Evolutionary conservation across 2,888 invertebrate genomes (phyloP), one percentile per base, ranked within the genome.

Genomic region (Tanytarsus gracilentus): DNA sequence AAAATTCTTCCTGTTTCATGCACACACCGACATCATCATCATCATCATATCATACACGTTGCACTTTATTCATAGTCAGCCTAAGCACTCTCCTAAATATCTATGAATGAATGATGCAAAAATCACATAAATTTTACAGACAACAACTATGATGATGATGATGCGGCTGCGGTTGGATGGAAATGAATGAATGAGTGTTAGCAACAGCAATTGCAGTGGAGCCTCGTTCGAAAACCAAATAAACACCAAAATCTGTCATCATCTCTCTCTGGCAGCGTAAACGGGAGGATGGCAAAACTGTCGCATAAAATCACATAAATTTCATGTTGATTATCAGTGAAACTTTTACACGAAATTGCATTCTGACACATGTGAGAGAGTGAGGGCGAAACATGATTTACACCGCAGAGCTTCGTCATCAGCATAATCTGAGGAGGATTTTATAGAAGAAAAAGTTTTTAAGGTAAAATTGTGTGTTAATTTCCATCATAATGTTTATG

Each of bases 71-170:
- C 49, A 14, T 11, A 26, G 49, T 25, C 11, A 11, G 49, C 9
- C 25, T n/a, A 9, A 49, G 25, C 26, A 14, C 25, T 49, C 14
- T 16, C 14, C n/a, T 2, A 25, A 8, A 14, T 23, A 33, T 16
- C 39, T 11, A 52, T 52, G 52, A 33, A 55, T 55, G 55, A 55
- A 55, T 55, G 55, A 55, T 39, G 40, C 55, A 55, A 55, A 39
- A 55, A 49, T 39, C 55, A 55, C 55, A 55, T 55, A 55, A 55
- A 55, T 55, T 55, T 25, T 26, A 23, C 44, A 44, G 8, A 44
- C 44, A 18, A 44, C 23, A 26, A 26, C 25, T 14, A 33, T 55
- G 40, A 39, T 55, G 55, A 55, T 55, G 55, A 55, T 36, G 53
- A 36, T 21, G 53, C 7, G 9, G 55, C 26, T 39, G 55, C 40